Evolutionary conservation across 2,113 vertebrate species (phyloP).

Genomic region (Paralichthys olivaceus): DNA sequence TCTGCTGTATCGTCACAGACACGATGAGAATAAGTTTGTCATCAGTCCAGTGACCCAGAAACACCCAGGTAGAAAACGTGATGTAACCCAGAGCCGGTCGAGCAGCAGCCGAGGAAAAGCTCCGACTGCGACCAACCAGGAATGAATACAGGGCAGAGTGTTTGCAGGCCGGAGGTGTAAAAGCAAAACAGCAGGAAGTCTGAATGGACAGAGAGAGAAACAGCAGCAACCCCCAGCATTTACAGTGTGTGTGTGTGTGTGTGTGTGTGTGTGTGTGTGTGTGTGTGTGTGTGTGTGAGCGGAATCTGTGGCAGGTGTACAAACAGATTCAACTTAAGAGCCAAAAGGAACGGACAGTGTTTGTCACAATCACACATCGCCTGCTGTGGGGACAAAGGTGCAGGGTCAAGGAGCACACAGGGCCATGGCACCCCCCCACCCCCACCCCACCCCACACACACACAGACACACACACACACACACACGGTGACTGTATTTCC

Average conservation of each 20-base stretch:
- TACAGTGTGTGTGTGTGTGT: constrained; percentile 29
- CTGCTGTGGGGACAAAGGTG: constrained; percentile 47
- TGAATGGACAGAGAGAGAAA: constrained; percentile 28
- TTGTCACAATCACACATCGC: constrained; percentile 50
- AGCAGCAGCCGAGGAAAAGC: constrained; percentile 4
- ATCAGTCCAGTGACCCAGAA: not conserved
- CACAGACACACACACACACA: constrained; percentile 7
- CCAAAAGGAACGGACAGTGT: constrained; percentile 42
- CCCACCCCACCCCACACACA: not conserved
- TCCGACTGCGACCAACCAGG: not conserved
- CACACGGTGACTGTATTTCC: constrained; percentile 27
- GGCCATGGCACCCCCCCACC: not conserved
- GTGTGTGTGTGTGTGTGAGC: constrained; percentile 2
- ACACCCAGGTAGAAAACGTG: not conserved
- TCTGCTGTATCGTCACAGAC: not conserved
- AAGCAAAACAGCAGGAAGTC: constrained; percentile 35
- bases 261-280: constrained; percentile 9
- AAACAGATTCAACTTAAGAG: constrained; percentile 64
- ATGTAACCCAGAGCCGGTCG: not conserved
- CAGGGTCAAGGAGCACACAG: constrained; percentile 36
- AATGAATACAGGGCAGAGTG: not conserved
- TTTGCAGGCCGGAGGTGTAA: constrained; percentile 14
- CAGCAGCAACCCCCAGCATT: constrained; percentile 33
- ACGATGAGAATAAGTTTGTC: not conserved
- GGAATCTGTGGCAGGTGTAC: constrained; percentile 66